phyloP scores from a whole-genome alignment of 2,888 invertebrate species.

The Ganaspis brasiliensis region DNA sequence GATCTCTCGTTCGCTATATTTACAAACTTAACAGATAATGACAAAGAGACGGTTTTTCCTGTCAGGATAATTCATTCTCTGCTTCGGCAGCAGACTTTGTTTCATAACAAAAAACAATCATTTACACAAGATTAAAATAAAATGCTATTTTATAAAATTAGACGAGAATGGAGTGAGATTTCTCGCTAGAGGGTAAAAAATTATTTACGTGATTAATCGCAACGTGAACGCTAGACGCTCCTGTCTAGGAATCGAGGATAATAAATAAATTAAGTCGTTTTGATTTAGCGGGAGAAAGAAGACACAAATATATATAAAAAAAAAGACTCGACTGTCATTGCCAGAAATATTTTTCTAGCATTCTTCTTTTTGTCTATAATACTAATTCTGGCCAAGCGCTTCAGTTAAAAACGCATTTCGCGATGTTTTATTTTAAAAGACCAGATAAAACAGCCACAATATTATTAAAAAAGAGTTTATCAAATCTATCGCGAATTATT shows the following conservation, averaged over 20 bases:
- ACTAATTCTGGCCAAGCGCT: conserved; percentile 62
- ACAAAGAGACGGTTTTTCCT: conserved; percentile 29
- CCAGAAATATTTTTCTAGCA: conserved; percentile 53
- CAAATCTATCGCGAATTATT: background rate
- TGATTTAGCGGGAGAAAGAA: conserved; percentile 63
- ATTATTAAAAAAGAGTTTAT: background rate
- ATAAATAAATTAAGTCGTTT: conserved; percentile 74
- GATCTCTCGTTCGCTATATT: conserved; percentile 52
- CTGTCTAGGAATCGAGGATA: conserved; percentile 57
- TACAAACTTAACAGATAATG: conserved; percentile 58
- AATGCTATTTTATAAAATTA: conserved; percentile 29
- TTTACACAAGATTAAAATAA: conserved; percentile 32
- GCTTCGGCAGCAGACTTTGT: conserved; percentile 22
- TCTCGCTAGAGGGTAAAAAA: conserved; percentile 44
- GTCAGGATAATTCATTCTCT: background rate
- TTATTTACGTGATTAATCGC: conserved; percentile 22
- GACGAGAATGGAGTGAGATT: conserved; percentile 8
- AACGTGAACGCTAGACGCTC: conserved; percentile 43
- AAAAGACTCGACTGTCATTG: conserved; percentile 56
- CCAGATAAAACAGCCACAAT: conserved; percentile 47
- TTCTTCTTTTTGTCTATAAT: conserved; percentile 51
- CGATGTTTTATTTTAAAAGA: conserved; percentile 51
- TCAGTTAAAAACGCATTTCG: conserved; percentile 55
- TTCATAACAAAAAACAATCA: conserved; percentile 17
- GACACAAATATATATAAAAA: conserved; percentile 49